Conservation (phyloP, 1,140 invertebrate genomes). For the Hylaeus volcanicus region DNA sequence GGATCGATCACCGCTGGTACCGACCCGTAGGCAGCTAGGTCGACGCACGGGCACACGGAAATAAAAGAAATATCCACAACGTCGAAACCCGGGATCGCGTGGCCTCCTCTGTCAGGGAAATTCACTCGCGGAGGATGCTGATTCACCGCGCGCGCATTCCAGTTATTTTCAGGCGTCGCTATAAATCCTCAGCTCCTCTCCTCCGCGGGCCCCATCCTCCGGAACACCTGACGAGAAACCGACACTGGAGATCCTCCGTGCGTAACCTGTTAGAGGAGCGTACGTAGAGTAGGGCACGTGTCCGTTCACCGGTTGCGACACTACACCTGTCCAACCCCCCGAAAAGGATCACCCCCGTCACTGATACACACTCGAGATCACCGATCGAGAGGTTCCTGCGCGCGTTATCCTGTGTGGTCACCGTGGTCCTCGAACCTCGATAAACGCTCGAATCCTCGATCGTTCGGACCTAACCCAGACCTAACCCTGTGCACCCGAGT, state of each 20-base stretch:
- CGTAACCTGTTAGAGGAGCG: too few relatives aligned
- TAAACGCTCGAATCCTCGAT: too few relatives aligned
- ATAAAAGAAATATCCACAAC: background rate
- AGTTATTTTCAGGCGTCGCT: constrained; percentile 63
- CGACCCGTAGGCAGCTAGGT: too few relatives aligned
- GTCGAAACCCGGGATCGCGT: constrained; percentile 10
- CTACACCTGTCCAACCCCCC: background rate
- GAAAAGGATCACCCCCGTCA: background rate
- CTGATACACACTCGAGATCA: background rate
- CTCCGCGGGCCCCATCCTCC: constrained; percentile 19
- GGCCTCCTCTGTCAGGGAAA: constrained; percentile 39
- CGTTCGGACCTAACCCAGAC: too few relatives aligned
- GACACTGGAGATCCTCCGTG: too few relatives aligned
- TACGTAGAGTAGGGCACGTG: too few relatives aligned
- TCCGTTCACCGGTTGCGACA: background rate
- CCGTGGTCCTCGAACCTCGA: too few relatives aligned
- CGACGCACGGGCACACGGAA: too few relatives aligned
- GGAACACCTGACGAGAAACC: too few relatives aligned
- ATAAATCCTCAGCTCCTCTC: constrained; percentile 42
- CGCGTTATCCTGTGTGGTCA: too few relatives aligned
- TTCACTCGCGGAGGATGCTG: constrained; percentile 56
- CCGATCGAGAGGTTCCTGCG: too few relatives aligned
- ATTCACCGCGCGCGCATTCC: constrained; percentile 61
- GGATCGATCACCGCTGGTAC: background rate
- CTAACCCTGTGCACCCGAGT: background rate